Conservation (phyloP, 2,888 invertebrate genomes). For the Rosalia funebris region DNA sequence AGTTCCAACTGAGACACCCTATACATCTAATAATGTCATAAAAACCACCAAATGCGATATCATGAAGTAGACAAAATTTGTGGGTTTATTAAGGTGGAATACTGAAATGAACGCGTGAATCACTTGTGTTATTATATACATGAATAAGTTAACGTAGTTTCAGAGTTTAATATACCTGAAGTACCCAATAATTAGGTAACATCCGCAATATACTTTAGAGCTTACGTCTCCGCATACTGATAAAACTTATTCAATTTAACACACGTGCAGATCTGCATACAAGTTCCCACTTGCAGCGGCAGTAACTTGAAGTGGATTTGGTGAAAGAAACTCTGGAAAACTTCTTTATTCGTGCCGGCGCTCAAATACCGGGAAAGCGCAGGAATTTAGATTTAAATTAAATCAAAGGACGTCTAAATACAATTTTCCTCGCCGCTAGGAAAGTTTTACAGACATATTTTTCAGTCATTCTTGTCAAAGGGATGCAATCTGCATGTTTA, state of each 20-base stretch:
- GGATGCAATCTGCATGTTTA: too few relatives aligned
- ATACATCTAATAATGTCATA: too few relatives aligned
- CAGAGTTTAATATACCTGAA: background rate
- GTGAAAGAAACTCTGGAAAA: background rate
- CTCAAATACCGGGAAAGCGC: background rate
- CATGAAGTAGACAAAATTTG: background rate
- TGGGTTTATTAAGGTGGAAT: background rate
- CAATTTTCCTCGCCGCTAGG: background rate
- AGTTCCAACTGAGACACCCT: too few relatives aligned
- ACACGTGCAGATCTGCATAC: constrained; percentile 18
- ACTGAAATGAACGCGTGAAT: background rate
- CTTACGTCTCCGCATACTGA: background rate
- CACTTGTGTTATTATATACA: background rate
- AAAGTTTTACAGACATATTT: background rate
- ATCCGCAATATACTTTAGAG: background rate
- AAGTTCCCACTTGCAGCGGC: background rate
- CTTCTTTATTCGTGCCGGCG: background rate
- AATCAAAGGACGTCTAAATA: background rate
- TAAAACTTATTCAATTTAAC: constrained; percentile 23
- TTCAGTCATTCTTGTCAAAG: too few relatives aligned
- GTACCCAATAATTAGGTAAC: constrained; percentile 5
- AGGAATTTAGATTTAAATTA: constrained; percentile 1
- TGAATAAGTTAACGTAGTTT: background rate
- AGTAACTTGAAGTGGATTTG: constrained; percentile 1
- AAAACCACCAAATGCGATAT: too few relatives aligned